Evolutionary conservation across 2,888 invertebrate genomes (phyloP).

Genomic region (Agonopterix heracliana): DNA sequence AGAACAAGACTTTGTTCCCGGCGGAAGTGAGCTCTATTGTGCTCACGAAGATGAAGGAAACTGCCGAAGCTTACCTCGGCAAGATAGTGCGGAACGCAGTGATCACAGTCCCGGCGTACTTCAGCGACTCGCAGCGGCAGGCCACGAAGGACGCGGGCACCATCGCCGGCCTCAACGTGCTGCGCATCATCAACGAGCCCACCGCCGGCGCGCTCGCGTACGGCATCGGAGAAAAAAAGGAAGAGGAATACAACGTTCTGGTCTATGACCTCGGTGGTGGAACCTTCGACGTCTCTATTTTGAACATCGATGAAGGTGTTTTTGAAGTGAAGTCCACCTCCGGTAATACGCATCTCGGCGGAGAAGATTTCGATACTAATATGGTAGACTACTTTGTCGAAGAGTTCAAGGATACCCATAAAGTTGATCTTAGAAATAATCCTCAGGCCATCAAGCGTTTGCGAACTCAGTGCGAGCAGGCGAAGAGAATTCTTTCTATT

Average conservation of each 20-base stretch:
- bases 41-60: too few species aligned
- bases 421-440: conserved; percentile 31
- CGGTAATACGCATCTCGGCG: conserved; percentile 42
- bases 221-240: conserved; percentile 77
- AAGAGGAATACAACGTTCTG: conserved; percentile 46
- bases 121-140: too few species aligned
- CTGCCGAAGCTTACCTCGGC: too few species aligned
- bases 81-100: too few species aligned
- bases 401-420: conserved; percentile 42
- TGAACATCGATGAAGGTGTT: conserved; percentile 37
- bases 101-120: too few species aligned
- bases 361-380: conserved; percentile 20
- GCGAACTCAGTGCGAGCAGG: conserved; percentile 82
- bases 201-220: conserved; percentile 54
- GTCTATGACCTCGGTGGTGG: conserved; percentile 22
- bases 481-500: conserved; percentile 82
- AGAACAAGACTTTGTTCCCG: conserved; percentile 83
- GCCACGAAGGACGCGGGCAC: too few species aligned
- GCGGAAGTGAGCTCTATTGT: conserved; percentile 21
- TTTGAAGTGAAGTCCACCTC: conserved; percentile 50
- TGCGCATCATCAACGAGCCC: too few species aligned
- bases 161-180: too few species aligned
- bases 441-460: conserved; percentile 78
- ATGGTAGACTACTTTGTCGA: conserved; percentile 48
- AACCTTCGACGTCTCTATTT: conserved; percentile 50